phyloP scores from a whole-genome alignment of 2,113 vertebrate species.

The Falco punctatus region DNA sequence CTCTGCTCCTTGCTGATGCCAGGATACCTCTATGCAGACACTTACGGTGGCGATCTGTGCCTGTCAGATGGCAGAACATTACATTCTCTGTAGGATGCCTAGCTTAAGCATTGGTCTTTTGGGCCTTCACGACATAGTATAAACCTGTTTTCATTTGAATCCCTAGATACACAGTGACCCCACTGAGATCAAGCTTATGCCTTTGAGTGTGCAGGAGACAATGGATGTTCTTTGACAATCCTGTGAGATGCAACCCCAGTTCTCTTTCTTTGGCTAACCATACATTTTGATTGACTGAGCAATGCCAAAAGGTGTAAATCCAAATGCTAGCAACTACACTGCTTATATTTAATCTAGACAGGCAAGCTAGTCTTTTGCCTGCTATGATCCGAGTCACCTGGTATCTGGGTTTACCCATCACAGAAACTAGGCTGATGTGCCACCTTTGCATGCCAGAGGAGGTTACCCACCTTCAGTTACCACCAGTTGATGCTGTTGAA shows the following conservation, averaged over 20 bases:
- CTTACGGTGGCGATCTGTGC: background rate
- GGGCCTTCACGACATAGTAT: rapidly evolving
- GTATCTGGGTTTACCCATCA: background rate
- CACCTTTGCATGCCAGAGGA: background rate
- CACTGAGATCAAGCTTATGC: background rate
- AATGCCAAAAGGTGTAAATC: background rate
- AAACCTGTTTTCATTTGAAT: background rate
- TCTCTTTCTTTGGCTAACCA: background rate
- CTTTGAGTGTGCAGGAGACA: background rate
- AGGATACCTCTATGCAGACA: background rate
- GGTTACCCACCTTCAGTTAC: background rate
- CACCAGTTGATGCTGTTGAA: background rate
- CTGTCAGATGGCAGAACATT: constrained; percentile 1
- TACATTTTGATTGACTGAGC: background rate
- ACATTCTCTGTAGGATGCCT: background rate
- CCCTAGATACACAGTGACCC: background rate
- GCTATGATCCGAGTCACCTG: background rate
- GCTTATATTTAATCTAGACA: background rate
- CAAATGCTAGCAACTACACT: background rate
- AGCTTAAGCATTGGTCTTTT: background rate
- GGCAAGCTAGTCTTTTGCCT: background rate
- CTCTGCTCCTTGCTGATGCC: background rate
- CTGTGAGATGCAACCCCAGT: background rate
- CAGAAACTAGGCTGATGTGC: background rate
- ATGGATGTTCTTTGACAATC: background rate